A percentile compares a stretch with the other conserved stretches of the same genome.
Conservation (phyloP, 1,140 invertebrate genomes). For the Orius laevigatus region DNA sequence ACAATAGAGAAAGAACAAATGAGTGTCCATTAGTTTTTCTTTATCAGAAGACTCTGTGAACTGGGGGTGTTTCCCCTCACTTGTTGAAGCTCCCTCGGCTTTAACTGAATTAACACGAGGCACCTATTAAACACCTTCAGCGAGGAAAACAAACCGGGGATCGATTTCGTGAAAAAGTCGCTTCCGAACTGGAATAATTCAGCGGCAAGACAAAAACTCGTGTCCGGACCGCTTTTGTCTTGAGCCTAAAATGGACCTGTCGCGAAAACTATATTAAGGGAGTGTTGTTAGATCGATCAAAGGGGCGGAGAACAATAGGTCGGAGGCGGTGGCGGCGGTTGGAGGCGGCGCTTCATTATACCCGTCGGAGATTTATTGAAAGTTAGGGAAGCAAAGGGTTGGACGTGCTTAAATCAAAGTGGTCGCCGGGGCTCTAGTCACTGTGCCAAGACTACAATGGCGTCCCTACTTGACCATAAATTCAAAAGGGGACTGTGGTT, state of each 20-base stretch:
- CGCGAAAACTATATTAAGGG: constrained; percentile 12
- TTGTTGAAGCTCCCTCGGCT: constrained; percentile 3
- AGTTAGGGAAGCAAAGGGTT: constrained; percentile 9
- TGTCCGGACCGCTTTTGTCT: background rate
- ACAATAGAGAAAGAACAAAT: background rate
- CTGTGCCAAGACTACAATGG: constrained; percentile 15
- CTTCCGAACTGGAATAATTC: background rate
- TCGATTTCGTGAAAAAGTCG: background rate
- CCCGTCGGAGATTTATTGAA: constrained; percentile 14
- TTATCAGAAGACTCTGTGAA: constrained; percentile 1
- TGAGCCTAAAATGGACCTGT: constrained; percentile 10
- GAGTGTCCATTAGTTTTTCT: constrained; percentile 3
- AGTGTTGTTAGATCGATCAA: constrained; percentile 12
- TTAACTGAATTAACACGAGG: constrained; percentile 2
- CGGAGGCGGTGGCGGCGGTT: background rate
- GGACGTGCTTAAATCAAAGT: constrained; percentile 15
- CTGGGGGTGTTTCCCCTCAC: background rate
- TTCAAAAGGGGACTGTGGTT: constrained; percentile 3
- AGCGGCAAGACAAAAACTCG: constrained; percentile 5
- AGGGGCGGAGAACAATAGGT: constrained; percentile 8
- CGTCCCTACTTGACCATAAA: constrained; percentile 15
- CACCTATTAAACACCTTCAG: constrained; percentile 1
- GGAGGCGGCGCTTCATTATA: constrained; percentile 14
- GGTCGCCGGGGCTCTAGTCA: constrained; percentile 3
- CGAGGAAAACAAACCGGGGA: background rate